phyloP scores from a whole-genome alignment of 2,888 invertebrate genomes.

The Galerucella nymphaeae region DNA sequence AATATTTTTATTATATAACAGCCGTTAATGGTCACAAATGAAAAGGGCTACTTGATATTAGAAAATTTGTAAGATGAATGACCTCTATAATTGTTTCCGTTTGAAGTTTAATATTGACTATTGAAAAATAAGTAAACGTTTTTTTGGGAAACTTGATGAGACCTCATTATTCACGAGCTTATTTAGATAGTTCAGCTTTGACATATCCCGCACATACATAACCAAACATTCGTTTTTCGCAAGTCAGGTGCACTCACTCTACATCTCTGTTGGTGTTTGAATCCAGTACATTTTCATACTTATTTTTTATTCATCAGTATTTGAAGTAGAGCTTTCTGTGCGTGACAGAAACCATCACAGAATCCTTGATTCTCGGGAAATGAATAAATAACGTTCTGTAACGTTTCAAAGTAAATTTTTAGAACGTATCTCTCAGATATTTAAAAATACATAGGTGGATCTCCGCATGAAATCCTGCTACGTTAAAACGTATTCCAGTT shows the following conservation, averaged over 20 bases:
- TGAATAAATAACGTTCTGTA: constrained; percentile 18
- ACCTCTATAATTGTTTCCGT: constrained; percentile 2
- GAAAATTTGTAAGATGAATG: constrained; percentile 20
- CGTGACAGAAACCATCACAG: constrained; percentile 23
- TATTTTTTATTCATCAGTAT: constrained; percentile 27
- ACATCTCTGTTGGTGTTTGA: constrained; percentile 9
- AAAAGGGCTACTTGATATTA: constrained; percentile 27
- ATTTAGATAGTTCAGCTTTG: constrained; percentile 9
- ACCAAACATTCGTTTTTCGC: constrained; percentile 6
- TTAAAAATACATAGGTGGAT: background rate
- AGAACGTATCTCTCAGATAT: constrained; percentile 12
- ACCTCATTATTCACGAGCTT: no score
- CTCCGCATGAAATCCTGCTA: background rate
- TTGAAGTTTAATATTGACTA: background rate
- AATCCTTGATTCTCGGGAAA: constrained; percentile 1
- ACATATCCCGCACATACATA: background rate
- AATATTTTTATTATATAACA: constrained; percentile 22
- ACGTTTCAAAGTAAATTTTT: constrained; percentile 15
- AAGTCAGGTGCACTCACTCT: constrained; percentile 11
- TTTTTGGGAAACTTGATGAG: no score
- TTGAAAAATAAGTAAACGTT: background rate
- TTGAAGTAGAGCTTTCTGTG: constrained; percentile 20
- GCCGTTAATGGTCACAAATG: constrained; percentile 22
- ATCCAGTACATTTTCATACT: constrained; percentile 22
- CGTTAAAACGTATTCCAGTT: background rate